Percentiles rank a stretch among this genome's conserved stretches.
Evolutionary conservation across 2,113 vertebrate species (phyloP).

Genomic region (Ammodramus savannarum): DNA sequence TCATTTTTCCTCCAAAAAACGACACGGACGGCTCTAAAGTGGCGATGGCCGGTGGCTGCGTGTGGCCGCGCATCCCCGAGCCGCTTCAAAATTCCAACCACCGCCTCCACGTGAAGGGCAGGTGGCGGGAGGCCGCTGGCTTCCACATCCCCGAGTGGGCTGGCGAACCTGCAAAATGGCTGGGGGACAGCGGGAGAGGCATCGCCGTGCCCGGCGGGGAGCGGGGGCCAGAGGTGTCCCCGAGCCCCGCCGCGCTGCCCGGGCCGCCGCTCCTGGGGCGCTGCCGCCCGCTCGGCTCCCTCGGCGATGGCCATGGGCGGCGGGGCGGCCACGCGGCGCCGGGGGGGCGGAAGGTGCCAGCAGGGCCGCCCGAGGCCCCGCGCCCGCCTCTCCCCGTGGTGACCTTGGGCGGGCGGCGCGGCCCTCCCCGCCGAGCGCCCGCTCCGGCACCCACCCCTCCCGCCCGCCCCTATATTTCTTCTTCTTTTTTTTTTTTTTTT

Average conservation of each 20-base stretch:
- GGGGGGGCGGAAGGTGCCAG: not conserved
- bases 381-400: too few relatives aligned
- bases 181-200: not conserved
- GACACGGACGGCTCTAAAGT: accelerated
- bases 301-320: not conserved
- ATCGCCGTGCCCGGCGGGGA: not conserved
- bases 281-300: not conserved
- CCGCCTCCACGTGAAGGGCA: not conserved
- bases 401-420: too few relatives aligned
- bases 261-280: not conserved
- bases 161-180: not conserved
- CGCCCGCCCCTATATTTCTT: too few relatives aligned
- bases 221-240: not conserved
- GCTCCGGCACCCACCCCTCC: too few relatives aligned
- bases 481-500: too few relatives aligned
- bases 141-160: not conserved
- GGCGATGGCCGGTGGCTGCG: accelerated
- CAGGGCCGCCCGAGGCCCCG: not conserved
- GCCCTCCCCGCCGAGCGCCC: too few relatives aligned
- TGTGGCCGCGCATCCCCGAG: accelerated
- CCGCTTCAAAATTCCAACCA: accelerated
- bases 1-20: not conserved
- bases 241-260: accelerated
- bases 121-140: not conserved
- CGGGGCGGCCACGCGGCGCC: not conserved